Evolutionary conservation across 2,888 invertebrate genomes (phyloP).

Genomic region (Drosophila kanekoi): DNA sequence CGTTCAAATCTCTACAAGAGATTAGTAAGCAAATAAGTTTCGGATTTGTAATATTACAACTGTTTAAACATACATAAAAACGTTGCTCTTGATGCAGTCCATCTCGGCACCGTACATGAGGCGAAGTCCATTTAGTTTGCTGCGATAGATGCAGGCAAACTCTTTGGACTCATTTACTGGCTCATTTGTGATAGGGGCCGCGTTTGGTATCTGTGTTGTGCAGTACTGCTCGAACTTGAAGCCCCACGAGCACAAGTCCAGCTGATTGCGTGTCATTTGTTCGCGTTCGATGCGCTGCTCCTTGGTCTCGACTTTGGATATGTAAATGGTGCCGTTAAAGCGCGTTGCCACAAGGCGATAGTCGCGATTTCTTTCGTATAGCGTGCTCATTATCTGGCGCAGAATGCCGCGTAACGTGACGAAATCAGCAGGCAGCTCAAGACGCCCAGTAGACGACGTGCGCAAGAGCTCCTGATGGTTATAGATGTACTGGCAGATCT

Average conservation of each 20-base stretch:
- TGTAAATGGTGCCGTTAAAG: slow-evolving; percentile 59
- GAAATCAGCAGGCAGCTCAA: slow-evolving; percentile 33
- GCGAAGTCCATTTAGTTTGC: slow-evolving; percentile 30
- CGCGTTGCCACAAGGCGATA: slow-evolving; percentile 44
- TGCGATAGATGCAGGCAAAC: slow-evolving; percentile 43
- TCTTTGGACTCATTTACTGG: slow-evolving; percentile 60
- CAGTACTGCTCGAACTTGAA: slow-evolving; percentile 71
- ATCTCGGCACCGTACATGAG: slow-evolving; percentile 63
- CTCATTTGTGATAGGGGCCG: slow-evolving; percentile 40
- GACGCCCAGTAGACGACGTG: neutral
- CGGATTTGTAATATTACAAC: no score
- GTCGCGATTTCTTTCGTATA: slow-evolving; percentile 36
- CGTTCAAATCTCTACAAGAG: slow-evolving; percentile 39
- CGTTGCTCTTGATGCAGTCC: slow-evolving; percentile 57
- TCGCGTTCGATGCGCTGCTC: slow-evolving; percentile 8
- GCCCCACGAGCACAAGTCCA: slow-evolving; percentile 72
- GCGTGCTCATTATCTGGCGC: slow-evolving; percentile 59
- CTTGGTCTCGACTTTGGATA: slow-evolving; percentile 38
- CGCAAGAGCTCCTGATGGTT: slow-evolving; percentile 41
- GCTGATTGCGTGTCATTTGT: neutral
- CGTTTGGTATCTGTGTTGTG: slow-evolving; percentile 23
- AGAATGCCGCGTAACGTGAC: slow-evolving; percentile 58
- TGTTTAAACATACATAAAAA: slow-evolving; percentile 29
- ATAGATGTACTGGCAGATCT: slow-evolving; percentile 44
- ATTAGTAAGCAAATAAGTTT: no score